Conservation (phyloP, 1,140 invertebrate genomes). For the Neodiprion fabricii region DNA sequence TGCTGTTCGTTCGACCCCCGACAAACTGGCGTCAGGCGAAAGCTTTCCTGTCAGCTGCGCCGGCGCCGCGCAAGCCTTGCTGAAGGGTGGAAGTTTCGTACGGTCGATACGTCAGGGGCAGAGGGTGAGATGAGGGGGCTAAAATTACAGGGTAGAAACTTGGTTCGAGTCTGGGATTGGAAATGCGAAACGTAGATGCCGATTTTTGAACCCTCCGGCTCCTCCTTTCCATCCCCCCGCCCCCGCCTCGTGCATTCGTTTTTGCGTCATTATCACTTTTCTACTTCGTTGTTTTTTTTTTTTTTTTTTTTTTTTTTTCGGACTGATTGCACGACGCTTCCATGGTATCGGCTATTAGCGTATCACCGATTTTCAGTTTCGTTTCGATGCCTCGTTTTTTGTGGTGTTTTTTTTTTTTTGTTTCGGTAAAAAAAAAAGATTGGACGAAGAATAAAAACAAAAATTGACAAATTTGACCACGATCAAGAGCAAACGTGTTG, state of each 20-base stretch:
- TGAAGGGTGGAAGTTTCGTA: constrained; percentile 47
- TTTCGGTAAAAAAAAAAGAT: too few species aligned
- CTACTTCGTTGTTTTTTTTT: too few species aligned
- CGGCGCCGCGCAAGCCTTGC: constrained; percentile 40
- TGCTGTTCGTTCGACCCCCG: constrained; percentile 56
- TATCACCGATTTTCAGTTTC: too few species aligned
- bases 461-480: too few species aligned
- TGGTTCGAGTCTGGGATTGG: constrained; percentile 38
- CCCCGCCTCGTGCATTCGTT: not conserved
- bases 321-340: too few species aligned
- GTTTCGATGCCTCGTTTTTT: too few species aligned
- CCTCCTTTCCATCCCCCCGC: too few species aligned
- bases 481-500: too few species aligned
- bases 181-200: constrained; percentile 3
- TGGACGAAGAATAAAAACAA: too few species aligned
- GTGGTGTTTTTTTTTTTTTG: too few species aligned
- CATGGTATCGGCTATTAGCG: too few species aligned
- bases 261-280: not conserved
- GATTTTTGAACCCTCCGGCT: not conserved
- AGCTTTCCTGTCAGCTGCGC: constrained; percentile 43
- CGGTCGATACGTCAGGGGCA: constrained; percentile 50
- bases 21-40: constrained; percentile 55
- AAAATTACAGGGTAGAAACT: constrained; percentile 24
- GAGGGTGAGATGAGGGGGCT: constrained; percentile 20
- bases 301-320: too few species aligned